Percentiles rank a stretch among this genome's conserved stretches.
phyloP scores from a whole-genome alignment of 2,888 invertebrate species.

The Acronicta aceris region DNA sequence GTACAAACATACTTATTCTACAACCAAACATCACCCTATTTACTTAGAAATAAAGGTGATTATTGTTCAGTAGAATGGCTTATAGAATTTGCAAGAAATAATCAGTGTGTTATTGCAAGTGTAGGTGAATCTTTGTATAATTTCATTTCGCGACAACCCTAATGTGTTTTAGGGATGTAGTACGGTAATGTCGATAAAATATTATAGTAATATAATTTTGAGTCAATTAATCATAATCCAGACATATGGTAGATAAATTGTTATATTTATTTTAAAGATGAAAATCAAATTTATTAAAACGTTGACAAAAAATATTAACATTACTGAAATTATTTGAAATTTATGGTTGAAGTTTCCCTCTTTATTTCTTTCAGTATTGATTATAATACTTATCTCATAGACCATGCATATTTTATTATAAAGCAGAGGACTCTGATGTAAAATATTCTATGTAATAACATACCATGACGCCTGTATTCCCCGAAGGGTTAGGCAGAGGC shows the following conservation, averaged over 20 bases:
- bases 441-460: too few species aligned
- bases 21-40: constrained; percentile 37
- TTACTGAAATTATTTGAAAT: not conserved
- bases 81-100: constrained; percentile 68
- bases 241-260: too few species aligned
- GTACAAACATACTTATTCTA: constrained; percentile 28
- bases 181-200: constrained; percentile 13
- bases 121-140: constrained; percentile 84
- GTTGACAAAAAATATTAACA: too few species aligned
- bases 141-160: constrained; percentile 84
- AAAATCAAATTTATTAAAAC: too few species aligned
- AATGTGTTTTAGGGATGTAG: constrained; percentile 73
- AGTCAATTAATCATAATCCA: too few species aligned
- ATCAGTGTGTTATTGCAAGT: constrained; percentile 84
- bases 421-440: too few species aligned
- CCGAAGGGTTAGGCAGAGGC: too few species aligned
- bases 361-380: not conserved
- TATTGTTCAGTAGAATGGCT: constrained; percentile 25
- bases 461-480: too few species aligned
- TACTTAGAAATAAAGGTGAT: constrained; percentile 28
- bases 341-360: not conserved
- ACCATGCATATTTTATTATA: too few species aligned
- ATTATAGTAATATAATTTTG: not conserved
- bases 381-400: not conserved
- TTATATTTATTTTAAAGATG: too few species aligned